Percentiles rank a stretch among this genome's conserved stretches.
These are phyloP conservation scores for human DNA, from an alignment of 2,113 vertebrate genomes.

Conservation along the genomic window DNA sequence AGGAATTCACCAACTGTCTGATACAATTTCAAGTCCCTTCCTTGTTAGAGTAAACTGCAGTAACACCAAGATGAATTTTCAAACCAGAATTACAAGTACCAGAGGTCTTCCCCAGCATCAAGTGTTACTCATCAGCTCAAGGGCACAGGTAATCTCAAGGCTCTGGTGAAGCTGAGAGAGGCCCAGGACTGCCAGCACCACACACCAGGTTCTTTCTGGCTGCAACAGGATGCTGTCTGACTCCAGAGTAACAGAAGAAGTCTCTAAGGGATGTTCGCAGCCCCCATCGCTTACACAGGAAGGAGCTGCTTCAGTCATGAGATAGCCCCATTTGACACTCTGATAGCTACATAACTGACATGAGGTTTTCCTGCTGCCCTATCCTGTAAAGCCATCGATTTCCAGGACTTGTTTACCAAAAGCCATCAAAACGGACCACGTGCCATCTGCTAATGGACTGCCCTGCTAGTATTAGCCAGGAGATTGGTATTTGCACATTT, in stretches of 20 bases:
- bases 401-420: not conserved
- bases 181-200: fast-evolving
- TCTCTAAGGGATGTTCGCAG: not conserved
- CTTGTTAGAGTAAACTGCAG: not conserved
- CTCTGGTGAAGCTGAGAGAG: not conserved
- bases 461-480: not conserved
- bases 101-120: not conserved
- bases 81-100: not conserved
- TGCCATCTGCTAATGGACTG: not conserved
- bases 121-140: not conserved
- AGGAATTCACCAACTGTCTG: not conserved
- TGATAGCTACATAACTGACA: not conserved
- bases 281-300: not conserved
- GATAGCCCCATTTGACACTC: not conserved
- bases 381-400: not conserved
- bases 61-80: not conserved
- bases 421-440: not conserved
- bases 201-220: not conserved
- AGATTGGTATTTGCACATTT: not conserved
- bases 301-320: not conserved
- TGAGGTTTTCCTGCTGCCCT: not conserved
- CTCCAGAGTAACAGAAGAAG: not conserved
- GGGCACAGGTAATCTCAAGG: not conserved
- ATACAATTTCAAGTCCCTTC: not conserved
- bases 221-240: fast-evolving